Conservation (phyloP, 92 coral and sea anemone species). For the Umimayanthus chanpuru region DNA sequence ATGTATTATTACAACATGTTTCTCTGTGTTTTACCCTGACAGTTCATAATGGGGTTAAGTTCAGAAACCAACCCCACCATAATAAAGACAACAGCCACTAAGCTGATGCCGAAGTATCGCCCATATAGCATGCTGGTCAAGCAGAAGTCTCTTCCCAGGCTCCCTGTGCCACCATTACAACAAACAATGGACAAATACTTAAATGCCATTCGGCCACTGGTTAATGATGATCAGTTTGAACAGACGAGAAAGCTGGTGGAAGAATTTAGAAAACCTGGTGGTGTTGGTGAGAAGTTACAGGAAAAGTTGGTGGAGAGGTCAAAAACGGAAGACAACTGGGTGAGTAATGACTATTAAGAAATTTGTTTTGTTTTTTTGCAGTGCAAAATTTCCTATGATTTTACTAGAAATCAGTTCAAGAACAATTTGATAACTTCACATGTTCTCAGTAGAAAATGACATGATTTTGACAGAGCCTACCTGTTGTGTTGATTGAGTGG, state of each 20-base stretch:
- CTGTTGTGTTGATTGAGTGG: too few relatives aligned
- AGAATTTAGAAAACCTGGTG: slow-evolving; percentile 84
- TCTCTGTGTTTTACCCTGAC: neutral
- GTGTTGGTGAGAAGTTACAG: slow-evolving; percentile 87
- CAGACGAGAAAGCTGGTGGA: slow-evolving; percentile 65
- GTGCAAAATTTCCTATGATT: too few relatives aligned
- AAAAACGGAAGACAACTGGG: slow-evolving; percentile 88
- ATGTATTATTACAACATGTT: too few relatives aligned
- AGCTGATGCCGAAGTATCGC: slow-evolving; percentile 27
- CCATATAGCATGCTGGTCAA: slow-evolving; percentile 80
- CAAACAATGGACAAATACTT: slow-evolving; percentile 95
- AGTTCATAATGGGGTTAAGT: slow-evolving; percentile 30
- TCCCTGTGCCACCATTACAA: slow-evolving; percentile 91
- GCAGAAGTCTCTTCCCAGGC: slow-evolving; percentile 82
- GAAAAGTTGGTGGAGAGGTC: slow-evolving; percentile 76
- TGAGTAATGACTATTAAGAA: slow-evolving; percentile 35
- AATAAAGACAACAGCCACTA: slow-evolving; percentile 27
- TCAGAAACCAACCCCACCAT: slow-evolving; percentile 20
- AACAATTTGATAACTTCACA: too few relatives aligned
- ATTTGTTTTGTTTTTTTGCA: neutral
- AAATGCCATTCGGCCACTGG: slow-evolving; percentile 75
- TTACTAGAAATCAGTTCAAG: too few relatives aligned
- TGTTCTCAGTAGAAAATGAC: too few relatives aligned
- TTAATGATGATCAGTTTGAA: slow-evolving; percentile 84
- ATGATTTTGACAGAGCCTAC: too few relatives aligned